phyloP scores from a whole-genome alignment of 1,140 invertebrate species.

The Chelonus insularis region DNA sequence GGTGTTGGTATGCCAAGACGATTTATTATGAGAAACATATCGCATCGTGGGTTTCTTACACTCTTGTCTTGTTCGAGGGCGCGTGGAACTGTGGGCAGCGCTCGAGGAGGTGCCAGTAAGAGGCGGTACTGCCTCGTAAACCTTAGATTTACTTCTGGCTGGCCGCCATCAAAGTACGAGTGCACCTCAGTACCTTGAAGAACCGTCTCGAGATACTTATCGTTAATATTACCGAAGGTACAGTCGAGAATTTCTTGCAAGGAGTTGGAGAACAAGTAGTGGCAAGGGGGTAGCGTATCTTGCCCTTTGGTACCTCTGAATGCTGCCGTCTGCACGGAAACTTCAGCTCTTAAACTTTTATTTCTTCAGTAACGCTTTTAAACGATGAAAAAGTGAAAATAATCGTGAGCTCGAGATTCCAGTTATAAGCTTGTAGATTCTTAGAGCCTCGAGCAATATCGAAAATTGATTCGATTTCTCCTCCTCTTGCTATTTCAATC shows the following conservation, averaged over 20 bases:
- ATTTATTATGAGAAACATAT: slow-evolving; percentile 30
- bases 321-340: slow-evolving; percentile 9
- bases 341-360: slow-evolving; percentile 9
- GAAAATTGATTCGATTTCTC: slow-evolving; percentile 37
- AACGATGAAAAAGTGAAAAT: slow-evolving; percentile 28
- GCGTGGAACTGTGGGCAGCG: slow-evolving; percentile 49
- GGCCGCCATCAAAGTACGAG: slow-evolving; percentile 57
- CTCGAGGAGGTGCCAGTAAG: slow-evolving; percentile 62
- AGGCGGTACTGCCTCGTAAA: slow-evolving; percentile 62
- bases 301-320: background rate
- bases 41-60: slow-evolving; percentile 4
- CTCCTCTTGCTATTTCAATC: slow-evolving; percentile 5
- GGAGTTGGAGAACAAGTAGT: background rate
- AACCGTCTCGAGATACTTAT: slow-evolving; percentile 55
- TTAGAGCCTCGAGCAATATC: too few species aligned
- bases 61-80: slow-evolving; percentile 7
- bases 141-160: slow-evolving; percentile 62
- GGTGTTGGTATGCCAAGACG: slow-evolving; percentile 14
- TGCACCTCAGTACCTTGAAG: slow-evolving; percentile 31
- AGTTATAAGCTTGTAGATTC: background rate
- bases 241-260: slow-evolving; percentile 35
- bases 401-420: slow-evolving; percentile 6
- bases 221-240: slow-evolving; percentile 45
- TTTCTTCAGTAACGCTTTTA: slow-evolving; percentile 4
- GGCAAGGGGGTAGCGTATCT: background rate